Conservation (phyloP, 1,140 invertebrate species). For the Eumeta japonica region DNA sequence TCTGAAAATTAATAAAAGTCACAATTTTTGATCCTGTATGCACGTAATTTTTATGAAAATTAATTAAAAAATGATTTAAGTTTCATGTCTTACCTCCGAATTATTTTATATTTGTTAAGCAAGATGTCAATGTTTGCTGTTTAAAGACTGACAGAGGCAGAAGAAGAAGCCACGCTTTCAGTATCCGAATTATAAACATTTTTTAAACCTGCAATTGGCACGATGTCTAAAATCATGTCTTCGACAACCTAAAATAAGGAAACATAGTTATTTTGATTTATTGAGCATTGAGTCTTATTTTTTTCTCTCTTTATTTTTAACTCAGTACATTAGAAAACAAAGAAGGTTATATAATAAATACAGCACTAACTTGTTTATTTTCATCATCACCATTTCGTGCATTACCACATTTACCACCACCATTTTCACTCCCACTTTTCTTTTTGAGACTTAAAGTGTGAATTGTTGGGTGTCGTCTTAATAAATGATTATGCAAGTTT, state of each 20-base stretch:
- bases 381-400: constrained; percentile 12
- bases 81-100: constrained; percentile 13
- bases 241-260: constrained; percentile 7
- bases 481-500: constrained; percentile 16
- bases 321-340: constrained; percentile 9
- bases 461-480: constrained; percentile 16
- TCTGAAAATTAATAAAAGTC: constrained; percentile 6
- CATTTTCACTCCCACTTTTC: constrained; percentile 8
- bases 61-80: too few species aligned
- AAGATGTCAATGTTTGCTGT: constrained; percentile 14
- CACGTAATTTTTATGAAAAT: constrained; percentile 8
- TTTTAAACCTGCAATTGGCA: too few species aligned
- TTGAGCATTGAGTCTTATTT: constrained; percentile 6
- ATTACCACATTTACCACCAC: constrained; percentile 13
- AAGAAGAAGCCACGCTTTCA: constrained; percentile 12
- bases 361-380: constrained; percentile 12
- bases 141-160: constrained; percentile 13
- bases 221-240: constrained; percentile 4
- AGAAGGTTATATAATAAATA: constrained; percentile 10
- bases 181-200: too few species aligned
- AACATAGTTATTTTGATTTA: constrained; percentile 8
- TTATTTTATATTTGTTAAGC: constrained; percentile 12
- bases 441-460: constrained; percentile 14
- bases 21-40: constrained; percentile 7
- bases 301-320: too few species aligned